These are phyloP conservation scores for Lysandra bellargus DNA, from an alignment of 2,888 invertebrate species.

Conservation along the genomic window DNA sequence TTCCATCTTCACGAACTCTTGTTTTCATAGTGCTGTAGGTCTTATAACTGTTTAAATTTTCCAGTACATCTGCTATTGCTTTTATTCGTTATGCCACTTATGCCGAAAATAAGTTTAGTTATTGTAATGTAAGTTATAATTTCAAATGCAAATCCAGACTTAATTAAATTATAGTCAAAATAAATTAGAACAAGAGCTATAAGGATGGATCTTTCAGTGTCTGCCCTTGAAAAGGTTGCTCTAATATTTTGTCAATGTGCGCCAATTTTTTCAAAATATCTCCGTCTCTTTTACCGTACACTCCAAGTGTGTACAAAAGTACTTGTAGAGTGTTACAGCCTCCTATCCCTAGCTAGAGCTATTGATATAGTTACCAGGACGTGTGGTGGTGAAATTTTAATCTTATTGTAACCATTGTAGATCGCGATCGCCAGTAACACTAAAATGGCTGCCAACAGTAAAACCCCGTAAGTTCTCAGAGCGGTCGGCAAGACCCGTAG, in stretches of 20 bases:
- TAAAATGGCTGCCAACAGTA: background rate
- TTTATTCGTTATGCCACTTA: background rate
- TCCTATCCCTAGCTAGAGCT: too few relatives aligned
- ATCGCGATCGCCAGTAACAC: background rate
- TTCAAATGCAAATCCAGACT: background rate
- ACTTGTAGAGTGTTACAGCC: background rate
- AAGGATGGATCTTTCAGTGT: too few relatives aligned
- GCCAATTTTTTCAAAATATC: background rate
- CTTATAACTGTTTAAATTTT: background rate
- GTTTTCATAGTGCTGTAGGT: background rate
- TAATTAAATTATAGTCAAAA: background rate
- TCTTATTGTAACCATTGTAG: too few relatives aligned
- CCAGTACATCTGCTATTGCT: background rate
- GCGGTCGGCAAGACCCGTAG: background rate
- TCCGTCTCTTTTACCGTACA: background rate
- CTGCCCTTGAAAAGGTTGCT: background rate
- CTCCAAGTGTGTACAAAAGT: background rate
- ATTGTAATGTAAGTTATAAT: background rate
- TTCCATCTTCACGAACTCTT: background rate
- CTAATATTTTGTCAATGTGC: constrained; percentile 7
- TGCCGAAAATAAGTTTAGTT: background rate
- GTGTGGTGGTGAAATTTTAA: too few relatives aligned
- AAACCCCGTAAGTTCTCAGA: background rate
- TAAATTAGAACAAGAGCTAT: background rate
- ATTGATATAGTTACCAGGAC: too few relatives aligned